Evolutionary conservation across 1,140 invertebrate species (phyloP), one percentile per base, ranked within the genome.

Genomic region (Cepaea nemoralis): DNA sequence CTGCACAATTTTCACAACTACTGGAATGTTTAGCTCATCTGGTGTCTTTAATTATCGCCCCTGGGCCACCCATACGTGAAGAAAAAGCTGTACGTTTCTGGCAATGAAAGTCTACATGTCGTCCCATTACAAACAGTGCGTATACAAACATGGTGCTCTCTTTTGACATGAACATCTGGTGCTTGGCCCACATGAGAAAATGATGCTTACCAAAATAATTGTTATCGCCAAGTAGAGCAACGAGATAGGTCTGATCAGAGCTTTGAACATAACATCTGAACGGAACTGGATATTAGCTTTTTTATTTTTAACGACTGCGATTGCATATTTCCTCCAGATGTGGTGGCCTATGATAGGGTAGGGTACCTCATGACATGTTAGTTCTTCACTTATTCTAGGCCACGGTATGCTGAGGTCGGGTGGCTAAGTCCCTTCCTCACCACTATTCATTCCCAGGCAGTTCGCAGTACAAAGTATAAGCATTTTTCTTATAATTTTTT

Each of bases 11-110:
- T 55, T 24, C 22, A 14, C 50, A 19, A 55, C 19, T 16, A 31
- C 35, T 39, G 31, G 66, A 37, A 5, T 69, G 66, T 69, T 39
- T 27, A 22, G 31, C 50, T 55, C 50, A 55, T 55, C 50, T 55
- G 50, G 22, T 8, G 50, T 19, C 8, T 5, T 14, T 55, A 55
- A 55, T 55, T 55, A 55, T 55, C 50, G n/a, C 50, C 50, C 22
- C 42, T 45, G 42, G 42, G 42, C 42, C 42, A 55, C 50, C 8
- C 22, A 22, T 14, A 55, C 22, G 16, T 55, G 16, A 22, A 22
- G 50, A 74, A 27, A 22, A 33, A 24, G 14, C 24, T 81, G 40
- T 70, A 37, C 42, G 48, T 31, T 77, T 70, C 59, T 55, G 19
- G n/a, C 50, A 5, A 22, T 55, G n/a, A 55, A 55, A 19, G 8